Conservation (phyloP, 2,797 vertebrate genomes). For the Ficedula albicollis region DNA sequence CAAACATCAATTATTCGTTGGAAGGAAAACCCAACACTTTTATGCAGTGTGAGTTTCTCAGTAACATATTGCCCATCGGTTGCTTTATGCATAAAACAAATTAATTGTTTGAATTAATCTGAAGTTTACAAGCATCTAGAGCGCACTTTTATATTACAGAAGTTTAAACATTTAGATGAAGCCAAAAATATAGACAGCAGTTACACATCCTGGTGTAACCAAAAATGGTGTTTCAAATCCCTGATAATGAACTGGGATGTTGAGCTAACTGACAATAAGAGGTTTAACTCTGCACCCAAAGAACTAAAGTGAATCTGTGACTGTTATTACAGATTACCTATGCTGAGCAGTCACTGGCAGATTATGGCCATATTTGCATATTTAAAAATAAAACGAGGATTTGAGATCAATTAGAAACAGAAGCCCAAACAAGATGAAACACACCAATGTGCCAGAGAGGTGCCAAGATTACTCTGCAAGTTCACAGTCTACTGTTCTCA, state of each 20-base stretch:
- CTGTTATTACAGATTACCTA: slow-evolving; percentile 46
- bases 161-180: neutral
- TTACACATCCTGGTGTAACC: neutral
- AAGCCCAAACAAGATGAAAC: neutral
- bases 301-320: slow-evolving; percentile 54
- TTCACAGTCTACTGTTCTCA: neutral
- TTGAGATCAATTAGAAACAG: neutral
- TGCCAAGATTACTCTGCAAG: neutral
- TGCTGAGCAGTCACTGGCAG: neutral
- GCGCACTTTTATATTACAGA: neutral
- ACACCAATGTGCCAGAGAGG: neutral
- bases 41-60: neutral
- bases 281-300: slow-evolving; percentile 44
- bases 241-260: slow-evolving; percentile 32
- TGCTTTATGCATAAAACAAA: neutral
- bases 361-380: slow-evolving; percentile 49
- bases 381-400: slow-evolving; percentile 31
- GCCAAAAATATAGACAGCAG: neutral
- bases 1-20: neutral
- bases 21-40: neutral
- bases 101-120: neutral
- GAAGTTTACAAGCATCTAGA: neutral
- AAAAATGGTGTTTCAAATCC: slow-evolving; percentile 51
- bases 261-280: slow-evolving; percentile 60
- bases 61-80: neutral